Evolutionary conservation across 1,140 invertebrate species (phyloP).

Genomic region (Pentalonia nigronervosa): DNA sequence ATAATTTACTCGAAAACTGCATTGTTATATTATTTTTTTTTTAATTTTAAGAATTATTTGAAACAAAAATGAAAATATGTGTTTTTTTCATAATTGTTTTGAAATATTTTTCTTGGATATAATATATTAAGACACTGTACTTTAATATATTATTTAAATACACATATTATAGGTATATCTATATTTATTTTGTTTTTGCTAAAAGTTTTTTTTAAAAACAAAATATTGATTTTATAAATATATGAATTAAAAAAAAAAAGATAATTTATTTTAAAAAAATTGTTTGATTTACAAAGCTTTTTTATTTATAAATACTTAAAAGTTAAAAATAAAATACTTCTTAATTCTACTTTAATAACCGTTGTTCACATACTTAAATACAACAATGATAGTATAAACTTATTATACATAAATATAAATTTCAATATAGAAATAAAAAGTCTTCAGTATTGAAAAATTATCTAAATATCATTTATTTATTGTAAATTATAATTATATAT

Average conservation of each 20-base stretch:
- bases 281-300: neutral
- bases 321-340: neutral
- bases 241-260: neutral
- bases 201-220: neutral
- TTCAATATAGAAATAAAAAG: neutral
- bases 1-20: neutral
- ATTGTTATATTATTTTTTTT: neutral
- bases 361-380: neutral
- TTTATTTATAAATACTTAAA: neutral
- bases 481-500: neutral
- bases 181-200: slow-evolving; percentile 9
- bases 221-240: neutral
- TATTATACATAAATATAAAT: too few species aligned
- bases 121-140: neutral
- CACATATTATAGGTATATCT: neutral
- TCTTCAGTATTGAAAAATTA: too few species aligned
- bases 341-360: neutral
- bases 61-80: neutral
- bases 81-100: neutral
- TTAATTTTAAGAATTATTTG: neutral
- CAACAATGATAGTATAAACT: neutral
- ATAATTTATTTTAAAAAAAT: neutral
- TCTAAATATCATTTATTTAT: neutral
- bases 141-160: neutral
- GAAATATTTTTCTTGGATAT: neutral